Conservation (phyloP, 2,888 invertebrate species). For the Hesperia comma region DNA sequence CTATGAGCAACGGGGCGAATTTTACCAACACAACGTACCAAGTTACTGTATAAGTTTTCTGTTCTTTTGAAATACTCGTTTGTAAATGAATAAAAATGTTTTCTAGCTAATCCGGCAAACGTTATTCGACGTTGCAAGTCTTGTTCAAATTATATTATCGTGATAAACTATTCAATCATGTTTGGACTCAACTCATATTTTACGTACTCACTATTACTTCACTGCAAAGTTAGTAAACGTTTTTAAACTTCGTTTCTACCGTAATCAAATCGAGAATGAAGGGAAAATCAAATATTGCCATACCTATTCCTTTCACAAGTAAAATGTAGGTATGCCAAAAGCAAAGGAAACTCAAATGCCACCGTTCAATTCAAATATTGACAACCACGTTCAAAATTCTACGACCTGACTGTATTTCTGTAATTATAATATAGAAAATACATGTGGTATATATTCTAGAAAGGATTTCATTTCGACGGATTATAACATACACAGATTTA, state of each 20-base stretch:
- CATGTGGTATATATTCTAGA: no score
- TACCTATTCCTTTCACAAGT: background rate
- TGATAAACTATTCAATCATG: background rate
- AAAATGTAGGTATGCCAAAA: background rate
- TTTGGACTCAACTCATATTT: background rate
- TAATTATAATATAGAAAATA: no score
- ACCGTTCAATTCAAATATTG: conserved; percentile 1
- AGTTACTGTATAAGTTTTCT: no score
- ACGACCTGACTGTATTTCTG: background rate
- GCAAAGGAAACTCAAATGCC: background rate
- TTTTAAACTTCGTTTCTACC: no score
- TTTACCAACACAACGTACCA: no score
- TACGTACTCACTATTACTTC: background rate
- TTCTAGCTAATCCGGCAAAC: no score
- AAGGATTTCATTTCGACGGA: no score
- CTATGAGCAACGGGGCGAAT: no score
- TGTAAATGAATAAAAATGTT: no score
- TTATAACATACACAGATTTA: no score
- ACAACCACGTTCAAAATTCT: background rate
- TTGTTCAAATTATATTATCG: background rate
- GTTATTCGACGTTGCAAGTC: no score
- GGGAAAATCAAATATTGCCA: conserved; percentile 6
- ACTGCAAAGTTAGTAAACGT: background rate
- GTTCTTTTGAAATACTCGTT: no score
- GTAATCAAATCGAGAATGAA: background rate